These are phyloP conservation scores for Ondatra zibethicus DNA, from an alignment of 2,113 vertebrate genomes.

Conservation along the genomic window DNA sequence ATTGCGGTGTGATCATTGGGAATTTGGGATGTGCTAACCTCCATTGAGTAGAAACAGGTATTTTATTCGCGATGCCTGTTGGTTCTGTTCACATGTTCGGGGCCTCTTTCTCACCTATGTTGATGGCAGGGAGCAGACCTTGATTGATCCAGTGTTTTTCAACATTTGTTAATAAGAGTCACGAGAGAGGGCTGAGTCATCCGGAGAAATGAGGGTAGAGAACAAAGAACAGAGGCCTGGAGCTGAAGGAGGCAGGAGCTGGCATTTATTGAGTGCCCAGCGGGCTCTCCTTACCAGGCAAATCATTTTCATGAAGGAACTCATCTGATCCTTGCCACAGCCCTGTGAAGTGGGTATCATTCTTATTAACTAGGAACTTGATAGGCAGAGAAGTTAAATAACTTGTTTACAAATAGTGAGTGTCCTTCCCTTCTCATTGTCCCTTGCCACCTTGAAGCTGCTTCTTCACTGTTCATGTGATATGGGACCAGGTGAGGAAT, in stretches of 20 bases:
- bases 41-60: neutral
- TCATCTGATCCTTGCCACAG: conserved; percentile 13
- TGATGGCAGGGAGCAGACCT: neutral
- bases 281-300: conserved; percentile 30
- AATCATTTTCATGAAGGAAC: conserved; percentile 24
- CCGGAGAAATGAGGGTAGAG: conserved; percentile 14
- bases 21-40: neutral
- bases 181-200: conserved; percentile 65
- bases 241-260: conserved; percentile 34
- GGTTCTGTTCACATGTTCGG: neutral
- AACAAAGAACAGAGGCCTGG: conserved; percentile 63
- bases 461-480: neutral
- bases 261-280: conserved; percentile 54
- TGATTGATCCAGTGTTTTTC: conserved; percentile 37
- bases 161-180: conserved; percentile 63
- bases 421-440: neutral
- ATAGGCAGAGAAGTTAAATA: conserved; percentile 38
- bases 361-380: conserved; percentile 49
- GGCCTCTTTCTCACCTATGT: neutral
- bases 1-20: neutral
- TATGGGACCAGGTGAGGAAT: neutral
- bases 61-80: neutral
- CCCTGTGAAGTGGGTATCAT: conserved; percentile 16
- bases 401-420: conserved; percentile 18
- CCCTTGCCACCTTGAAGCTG: neutral